phyloP scores from a whole-genome alignment of 1,140 invertebrate species.

The Brachystomella parvula region DNA sequence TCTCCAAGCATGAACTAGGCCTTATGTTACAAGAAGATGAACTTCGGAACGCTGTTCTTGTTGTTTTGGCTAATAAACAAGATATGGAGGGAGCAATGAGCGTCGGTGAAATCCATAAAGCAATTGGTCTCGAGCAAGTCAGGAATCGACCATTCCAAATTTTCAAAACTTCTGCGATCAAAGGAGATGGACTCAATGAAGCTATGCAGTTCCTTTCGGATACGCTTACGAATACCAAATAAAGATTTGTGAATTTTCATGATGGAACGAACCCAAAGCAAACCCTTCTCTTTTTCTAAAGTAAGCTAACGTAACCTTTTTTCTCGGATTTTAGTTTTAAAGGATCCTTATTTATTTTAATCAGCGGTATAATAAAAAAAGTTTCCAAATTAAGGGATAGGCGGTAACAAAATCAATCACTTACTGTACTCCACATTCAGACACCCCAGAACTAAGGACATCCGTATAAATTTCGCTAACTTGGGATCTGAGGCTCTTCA shows the following conservation, averaged over 20 bases:
- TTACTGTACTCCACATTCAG: slow-evolving; percentile 27
- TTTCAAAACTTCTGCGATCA: slow-evolving; percentile 96
- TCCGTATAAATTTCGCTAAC: slow-evolving; percentile 27
- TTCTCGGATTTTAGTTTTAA: no score
- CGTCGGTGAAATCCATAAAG: slow-evolving; percentile 67
- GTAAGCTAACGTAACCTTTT: no score
- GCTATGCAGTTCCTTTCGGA: slow-evolving; percentile 98
- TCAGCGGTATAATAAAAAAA: no score
- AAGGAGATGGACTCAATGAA: slow-evolving; percentile 96
- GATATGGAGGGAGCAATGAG: slow-evolving; percentile 73
- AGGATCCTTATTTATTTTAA: no score
- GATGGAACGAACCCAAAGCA: no score
- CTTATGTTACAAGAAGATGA: slow-evolving; percentile 76
- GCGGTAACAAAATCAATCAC: no score
- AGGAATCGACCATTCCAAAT: slow-evolving; percentile 99
- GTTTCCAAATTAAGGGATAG: no score
- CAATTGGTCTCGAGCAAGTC: slow-evolving; percentile 84
- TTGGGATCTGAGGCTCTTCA: slow-evolving; percentile 14
- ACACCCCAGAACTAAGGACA: slow-evolving; percentile 13
- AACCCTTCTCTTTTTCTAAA: no score
- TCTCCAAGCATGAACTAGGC: slow-evolving; percentile 91
- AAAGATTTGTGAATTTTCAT: no score
- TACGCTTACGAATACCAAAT: slow-evolving; percentile 72
- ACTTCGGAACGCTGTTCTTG: slow-evolving; percentile 84
- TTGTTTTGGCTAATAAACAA: slow-evolving; percentile 99